phyloP scores from a whole-genome alignment of 2,888 invertebrate species.

The Proisotoma minuta region DNA sequence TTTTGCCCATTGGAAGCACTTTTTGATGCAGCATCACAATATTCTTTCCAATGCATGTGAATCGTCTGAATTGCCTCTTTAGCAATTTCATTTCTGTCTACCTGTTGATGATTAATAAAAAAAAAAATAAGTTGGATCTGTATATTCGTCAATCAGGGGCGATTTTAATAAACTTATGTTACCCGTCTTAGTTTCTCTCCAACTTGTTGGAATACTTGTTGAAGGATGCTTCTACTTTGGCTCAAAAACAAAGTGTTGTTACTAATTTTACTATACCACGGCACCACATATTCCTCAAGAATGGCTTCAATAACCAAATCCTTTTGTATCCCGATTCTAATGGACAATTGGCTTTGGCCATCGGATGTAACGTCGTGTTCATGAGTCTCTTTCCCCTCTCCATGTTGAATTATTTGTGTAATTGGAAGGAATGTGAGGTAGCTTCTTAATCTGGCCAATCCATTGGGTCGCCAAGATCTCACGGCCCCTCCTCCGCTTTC shows the following conservation, averaged over 20 bases:
- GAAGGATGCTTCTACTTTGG: slow-evolving; percentile 53
- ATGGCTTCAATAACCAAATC: slow-evolving; percentile 52
- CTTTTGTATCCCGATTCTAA: slow-evolving; percentile 37
- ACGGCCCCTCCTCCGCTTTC: not conserved
- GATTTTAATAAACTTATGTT: too few species aligned
- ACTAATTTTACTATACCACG: slow-evolving; percentile 56
- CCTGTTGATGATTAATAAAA: too few species aligned
- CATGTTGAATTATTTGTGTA: slow-evolving; percentile 37
- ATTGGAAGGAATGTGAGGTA: slow-evolving; percentile 45
- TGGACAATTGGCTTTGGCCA: slow-evolving; percentile 32
- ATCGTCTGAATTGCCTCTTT: slow-evolving; percentile 45
- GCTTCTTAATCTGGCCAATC: slow-evolving; percentile 34
- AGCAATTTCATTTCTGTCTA: slow-evolving; percentile 42
- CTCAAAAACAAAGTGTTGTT: slow-evolving; percentile 53
- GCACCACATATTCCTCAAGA: slow-evolving; percentile 53
- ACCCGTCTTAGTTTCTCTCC: slow-evolving; percentile 48
- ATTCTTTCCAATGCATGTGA: slow-evolving; percentile 47
- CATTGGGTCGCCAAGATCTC: slow-evolving; percentile 14
- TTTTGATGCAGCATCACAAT: slow-evolving; percentile 33
- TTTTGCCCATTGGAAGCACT: slow-evolving; percentile 14
- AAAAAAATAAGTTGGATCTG: not conserved
- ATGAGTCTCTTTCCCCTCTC: not conserved
- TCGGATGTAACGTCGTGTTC: not conserved
- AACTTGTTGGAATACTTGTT: slow-evolving; percentile 52
- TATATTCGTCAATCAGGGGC: too few species aligned